Conservation (phyloP, 2,113 vertebrate genomes). For the Hemiscyllium ocellatum region DNA sequence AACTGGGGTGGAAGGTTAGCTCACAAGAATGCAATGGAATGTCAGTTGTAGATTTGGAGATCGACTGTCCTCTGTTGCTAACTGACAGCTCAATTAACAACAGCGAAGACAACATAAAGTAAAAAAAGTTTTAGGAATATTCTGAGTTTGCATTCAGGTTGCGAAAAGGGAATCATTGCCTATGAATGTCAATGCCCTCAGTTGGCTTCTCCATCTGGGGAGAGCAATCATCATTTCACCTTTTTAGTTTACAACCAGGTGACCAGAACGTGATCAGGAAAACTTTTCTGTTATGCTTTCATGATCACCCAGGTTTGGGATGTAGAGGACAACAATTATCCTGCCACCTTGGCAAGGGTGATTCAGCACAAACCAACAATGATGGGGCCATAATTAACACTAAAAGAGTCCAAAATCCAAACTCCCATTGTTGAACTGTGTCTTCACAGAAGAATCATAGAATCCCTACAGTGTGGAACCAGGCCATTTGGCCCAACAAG, state of each 20-base stretch:
- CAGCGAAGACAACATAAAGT: background rate
- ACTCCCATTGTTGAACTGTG: background rate
- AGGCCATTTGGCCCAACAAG: too few relatives aligned
- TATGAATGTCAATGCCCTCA: background rate
- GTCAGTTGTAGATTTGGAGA: background rate
- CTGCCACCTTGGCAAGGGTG: background rate
- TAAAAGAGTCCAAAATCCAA: background rate
- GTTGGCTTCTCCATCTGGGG: background rate
- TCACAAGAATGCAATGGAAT: background rate
- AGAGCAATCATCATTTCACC: background rate
- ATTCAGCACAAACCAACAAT: background rate
- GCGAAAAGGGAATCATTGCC: background rate
- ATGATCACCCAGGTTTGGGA: background rate
- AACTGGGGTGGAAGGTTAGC: background rate
- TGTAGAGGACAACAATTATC: background rate
- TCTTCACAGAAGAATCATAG: background rate
- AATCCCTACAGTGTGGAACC: too few relatives aligned
- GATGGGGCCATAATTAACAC: background rate
- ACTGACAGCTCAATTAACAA: background rate
- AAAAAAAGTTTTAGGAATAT: background rate
- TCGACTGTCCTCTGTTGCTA: background rate
- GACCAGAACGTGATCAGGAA: background rate
- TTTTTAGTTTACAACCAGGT: background rate
- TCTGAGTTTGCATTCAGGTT: background rate
- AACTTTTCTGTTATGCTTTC: background rate